These are phyloP conservation scores for Philhelius pedissequus DNA, from an alignment of 2,888 invertebrate species.

Conservation along the genomic window DNA sequence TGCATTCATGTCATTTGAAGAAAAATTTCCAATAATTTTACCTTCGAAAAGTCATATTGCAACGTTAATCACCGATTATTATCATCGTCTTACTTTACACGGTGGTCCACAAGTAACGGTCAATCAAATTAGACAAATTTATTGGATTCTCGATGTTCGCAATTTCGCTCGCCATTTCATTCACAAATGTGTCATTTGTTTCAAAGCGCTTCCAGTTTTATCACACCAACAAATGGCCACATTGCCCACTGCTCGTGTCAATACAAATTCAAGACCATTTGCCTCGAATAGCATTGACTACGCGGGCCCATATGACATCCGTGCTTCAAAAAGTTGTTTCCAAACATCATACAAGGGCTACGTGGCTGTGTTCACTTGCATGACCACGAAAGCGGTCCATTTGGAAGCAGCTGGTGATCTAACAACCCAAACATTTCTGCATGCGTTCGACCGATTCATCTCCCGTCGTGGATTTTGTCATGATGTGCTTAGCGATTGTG, in stretches of 20 bases:
- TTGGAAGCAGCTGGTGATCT: not conserved
- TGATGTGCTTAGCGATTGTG: not conserved
- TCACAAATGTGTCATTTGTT: constrained; percentile 14
- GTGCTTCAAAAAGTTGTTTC: not conserved
- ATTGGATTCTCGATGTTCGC: not conserved
- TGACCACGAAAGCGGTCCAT: not conserved
- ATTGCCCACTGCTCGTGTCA: not conserved
- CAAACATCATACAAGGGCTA: not conserved
- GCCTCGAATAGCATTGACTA: not conserved
- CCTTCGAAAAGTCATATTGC: no score
- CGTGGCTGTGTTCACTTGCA: not conserved
- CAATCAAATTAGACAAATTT: not conserved
- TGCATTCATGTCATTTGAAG: no score
- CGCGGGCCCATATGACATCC: not conserved
- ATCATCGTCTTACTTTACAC: no score
- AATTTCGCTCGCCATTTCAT: not conserved
- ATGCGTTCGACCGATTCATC: not conserved
- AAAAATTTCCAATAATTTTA: no score
- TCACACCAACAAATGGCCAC: constrained; percentile 28
- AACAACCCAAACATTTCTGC: not conserved
- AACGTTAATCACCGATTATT: no score
- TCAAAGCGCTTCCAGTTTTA: constrained; percentile 30
- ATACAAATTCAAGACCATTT: not conserved
- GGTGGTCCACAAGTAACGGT: no score
- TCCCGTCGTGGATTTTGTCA: not conserved